phyloP scores from a whole-genome alignment of 2,113 vertebrate species.

The Balaeniceps rex region DNA sequence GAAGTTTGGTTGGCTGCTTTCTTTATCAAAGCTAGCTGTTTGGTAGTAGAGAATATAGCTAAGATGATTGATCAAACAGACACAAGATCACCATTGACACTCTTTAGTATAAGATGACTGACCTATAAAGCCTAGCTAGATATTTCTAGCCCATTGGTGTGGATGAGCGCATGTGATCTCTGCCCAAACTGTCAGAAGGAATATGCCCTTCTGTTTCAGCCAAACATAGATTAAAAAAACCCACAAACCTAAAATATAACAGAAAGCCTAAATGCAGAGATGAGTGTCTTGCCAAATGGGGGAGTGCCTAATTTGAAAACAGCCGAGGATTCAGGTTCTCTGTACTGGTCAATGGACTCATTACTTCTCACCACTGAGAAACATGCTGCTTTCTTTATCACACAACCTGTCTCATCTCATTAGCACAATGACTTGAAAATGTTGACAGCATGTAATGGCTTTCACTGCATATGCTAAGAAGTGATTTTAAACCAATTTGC shows the following conservation, averaged over 20 bases:
- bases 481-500: constrained; percentile 57
- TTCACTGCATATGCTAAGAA: constrained; percentile 6
- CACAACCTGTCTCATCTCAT: constrained; percentile 52
- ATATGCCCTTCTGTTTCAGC: not conserved
- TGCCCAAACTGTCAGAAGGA: not conserved
- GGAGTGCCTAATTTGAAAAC: not conserved
- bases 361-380: not conserved
- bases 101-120: not conserved
- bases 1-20: not conserved
- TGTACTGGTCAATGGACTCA: not conserved
- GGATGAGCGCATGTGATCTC: not conserved
- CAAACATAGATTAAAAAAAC: not conserved
- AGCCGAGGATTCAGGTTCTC: not conserved
- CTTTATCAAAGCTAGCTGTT: not conserved
- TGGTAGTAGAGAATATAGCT: not conserved
- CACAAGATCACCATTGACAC: not conserved
- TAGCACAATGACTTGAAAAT: constrained; percentile 21
- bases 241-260: not conserved
- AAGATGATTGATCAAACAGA: not conserved
- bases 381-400: not conserved
- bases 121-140: not conserved
- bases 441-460: constrained; percentile 33
- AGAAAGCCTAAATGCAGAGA: not conserved
- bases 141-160: not conserved
- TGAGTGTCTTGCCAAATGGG: not conserved